Base-by-base conservation (phyloP, 2,113 vertebrate genomes). In the Bufo gargarizans region DNA sequence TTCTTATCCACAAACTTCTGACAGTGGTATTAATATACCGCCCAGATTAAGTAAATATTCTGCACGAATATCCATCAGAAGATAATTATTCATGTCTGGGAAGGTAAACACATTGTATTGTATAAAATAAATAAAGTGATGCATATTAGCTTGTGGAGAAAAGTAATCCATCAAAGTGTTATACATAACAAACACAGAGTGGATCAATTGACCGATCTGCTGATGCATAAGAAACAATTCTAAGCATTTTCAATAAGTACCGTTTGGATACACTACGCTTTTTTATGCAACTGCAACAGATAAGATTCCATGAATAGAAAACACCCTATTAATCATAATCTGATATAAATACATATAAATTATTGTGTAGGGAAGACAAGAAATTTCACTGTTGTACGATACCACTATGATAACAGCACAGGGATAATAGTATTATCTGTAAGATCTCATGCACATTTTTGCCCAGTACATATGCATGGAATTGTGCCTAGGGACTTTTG, bases 281-380 rank as follows among this genome's bases (percentile, higher is more conserved):
- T 94, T 69, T 74, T 74, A 6, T 72, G 77, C 61, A 89, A 72
- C 72, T 89, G 77, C 80, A 89, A 94, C 93, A 91, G 91, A 92
- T 93, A 88, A 84, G 90, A 91, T 91, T 92, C 94, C 89, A 93
- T 94, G 92, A 95, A 93, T 94, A 91, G 91, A 91, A 94, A 93
- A 86, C 82, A 77, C 85, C 19, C 87, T 92, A 92, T 94, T 93
- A 92, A 93, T 94, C 91, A 91, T 90, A 59, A 53, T 69, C 59
- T 90, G 90, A 91, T 92, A 91, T 85, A 91, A 91, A 89, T 86
- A 90, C 50, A 89, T 14, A 76, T 33, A 20, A 91, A 85, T 49
- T 93, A 91, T 93, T 94, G 86, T 91, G 88, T 83, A 80, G 90
- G 33, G 86, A 92, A 91, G 45, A 78, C 13, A 92, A 80, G 19